Evolutionary conservation across 2,113 vertebrate species (phyloP).

Genomic region (Mohoua ochrocephala): DNA sequence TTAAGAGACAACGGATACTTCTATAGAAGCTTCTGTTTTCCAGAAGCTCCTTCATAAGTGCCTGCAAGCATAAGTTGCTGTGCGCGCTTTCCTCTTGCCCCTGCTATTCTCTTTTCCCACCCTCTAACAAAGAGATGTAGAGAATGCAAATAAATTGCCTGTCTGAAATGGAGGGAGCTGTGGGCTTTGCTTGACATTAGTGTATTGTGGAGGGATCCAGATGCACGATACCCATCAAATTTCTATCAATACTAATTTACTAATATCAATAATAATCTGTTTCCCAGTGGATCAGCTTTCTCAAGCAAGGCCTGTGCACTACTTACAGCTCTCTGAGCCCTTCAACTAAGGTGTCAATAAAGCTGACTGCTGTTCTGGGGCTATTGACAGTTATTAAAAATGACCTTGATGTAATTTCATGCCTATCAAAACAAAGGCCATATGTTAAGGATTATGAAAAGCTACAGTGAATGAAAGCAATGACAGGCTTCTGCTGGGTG

Average conservation of each 20-base stretch:
- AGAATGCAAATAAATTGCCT: not conserved
- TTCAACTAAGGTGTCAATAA: slow-evolving; percentile 83
- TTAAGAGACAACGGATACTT: not conserved
- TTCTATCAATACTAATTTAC: slow-evolving; percentile 98
- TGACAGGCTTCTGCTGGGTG: slow-evolving; percentile 15
- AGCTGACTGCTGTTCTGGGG: slow-evolving; percentile 80
- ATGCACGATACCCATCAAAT: slow-evolving; percentile 85
- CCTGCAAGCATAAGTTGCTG: not conserved
- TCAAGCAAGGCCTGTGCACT: slow-evolving; percentile 54
- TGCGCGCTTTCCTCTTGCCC: not conserved
- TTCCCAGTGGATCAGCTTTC: slow-evolving; percentile 80
- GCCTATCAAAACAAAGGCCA: slow-evolving; percentile 83
- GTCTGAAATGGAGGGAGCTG: not conserved
- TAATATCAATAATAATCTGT: slow-evolving; percentile 93
- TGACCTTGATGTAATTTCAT: slow-evolving; percentile 96
- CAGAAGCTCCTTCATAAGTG: not conserved
- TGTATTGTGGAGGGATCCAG: slow-evolving; percentile 79
- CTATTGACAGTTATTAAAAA: slow-evolving; percentile 96
- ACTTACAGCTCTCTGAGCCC: slow-evolving; percentile 73
- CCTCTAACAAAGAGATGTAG: not conserved
- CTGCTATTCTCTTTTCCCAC: not conserved
- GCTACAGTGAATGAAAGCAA: slow-evolving; percentile 50
- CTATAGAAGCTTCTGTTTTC: not conserved
- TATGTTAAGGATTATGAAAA: slow-evolving; percentile 81
- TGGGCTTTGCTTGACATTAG: slow-evolving; percentile 59